phyloP scores from a whole-genome alignment of 2,888 invertebrate species.

The Lasioglossum pauxillum region DNA sequence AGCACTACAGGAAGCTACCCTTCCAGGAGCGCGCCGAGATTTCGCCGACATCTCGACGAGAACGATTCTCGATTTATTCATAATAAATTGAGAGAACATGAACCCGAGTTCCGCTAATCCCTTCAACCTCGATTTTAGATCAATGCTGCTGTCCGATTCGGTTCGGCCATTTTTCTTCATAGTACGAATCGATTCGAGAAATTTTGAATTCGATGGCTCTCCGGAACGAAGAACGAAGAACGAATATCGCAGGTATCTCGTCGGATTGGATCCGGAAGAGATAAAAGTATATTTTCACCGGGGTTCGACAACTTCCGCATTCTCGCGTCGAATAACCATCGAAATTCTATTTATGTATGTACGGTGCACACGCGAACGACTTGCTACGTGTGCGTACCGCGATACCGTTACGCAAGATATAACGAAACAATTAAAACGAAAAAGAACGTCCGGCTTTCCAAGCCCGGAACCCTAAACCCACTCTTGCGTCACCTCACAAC shows the following conservation, averaged over 20 bases:
- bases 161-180: background rate
- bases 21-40: background rate
- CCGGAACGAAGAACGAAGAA: background rate
- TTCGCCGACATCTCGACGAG: background rate
- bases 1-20: background rate
- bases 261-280: background rate
- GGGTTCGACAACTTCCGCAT: background rate
- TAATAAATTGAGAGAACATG: background rate
- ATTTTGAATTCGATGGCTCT: background rate
- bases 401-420: slow-evolving; percentile 11
- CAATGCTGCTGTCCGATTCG: background rate
- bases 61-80: background rate
- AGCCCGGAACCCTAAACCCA: slow-evolving; percentile 23
- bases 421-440: slow-evolving; percentile 53
- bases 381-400: too few relatives aligned
- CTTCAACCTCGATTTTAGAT: background rate
- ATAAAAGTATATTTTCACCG: background rate
- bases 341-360: background rate
- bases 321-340: background rate
- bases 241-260: background rate
- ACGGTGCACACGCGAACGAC: background rate
- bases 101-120: background rate
- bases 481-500: background rate
- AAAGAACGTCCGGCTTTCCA: slow-evolving; percentile 18
- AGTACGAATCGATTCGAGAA: background rate